Base-by-base conservation (phyloP, 1,140 invertebrate genomes). In the Drosophila kepulauana region DNA sequence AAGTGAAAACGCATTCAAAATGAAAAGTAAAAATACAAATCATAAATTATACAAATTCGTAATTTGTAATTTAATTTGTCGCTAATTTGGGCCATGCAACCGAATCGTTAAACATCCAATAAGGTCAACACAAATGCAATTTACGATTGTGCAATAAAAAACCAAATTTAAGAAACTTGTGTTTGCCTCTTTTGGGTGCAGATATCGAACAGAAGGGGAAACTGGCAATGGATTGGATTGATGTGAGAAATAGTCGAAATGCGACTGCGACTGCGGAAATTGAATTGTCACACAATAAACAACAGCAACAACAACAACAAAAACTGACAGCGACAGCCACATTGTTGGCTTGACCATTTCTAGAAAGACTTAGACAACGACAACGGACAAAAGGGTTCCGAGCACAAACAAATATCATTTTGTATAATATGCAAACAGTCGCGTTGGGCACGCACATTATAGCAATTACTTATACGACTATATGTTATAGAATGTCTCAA, bases 381-480 rank as follows among this genome's bases (percentile, higher is more conserved):
- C 54, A 72, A 71, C 65, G 64, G 25, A 28, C 54, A 72, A 71
- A 71, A 71, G 69, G 68, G 68, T 48, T 62, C 33, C 52, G 35
- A 10, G 16, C 38, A 56, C 43, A 13, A 49, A 49, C 43, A 20
- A 49, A 45, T 63, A 63, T 45, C 11, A 56, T 79, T 52, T 15
- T 63, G 38, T 65, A 82, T 88, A 84, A 87, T 88, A 75, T 69
- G 66, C 77, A 87, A 84, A 80, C 49, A 64, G 15, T 61, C 65
- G 74, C 62, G 65, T 30, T 54, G 56, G 48, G 73, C 84, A 88
- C 77, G 84, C 73, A 88, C 84, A 87, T 88, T 88, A 79, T 51
- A 82, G 64, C 70, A 71, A 88, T 84, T 84, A 80, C 69, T 61
- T 64, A 71, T 58, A 57, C 20, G 20, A 25, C 20, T 25, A 25